Conservation (phyloP, 53 echinoderm and acorn worm species). For the Pentamera pediparva region DNA sequence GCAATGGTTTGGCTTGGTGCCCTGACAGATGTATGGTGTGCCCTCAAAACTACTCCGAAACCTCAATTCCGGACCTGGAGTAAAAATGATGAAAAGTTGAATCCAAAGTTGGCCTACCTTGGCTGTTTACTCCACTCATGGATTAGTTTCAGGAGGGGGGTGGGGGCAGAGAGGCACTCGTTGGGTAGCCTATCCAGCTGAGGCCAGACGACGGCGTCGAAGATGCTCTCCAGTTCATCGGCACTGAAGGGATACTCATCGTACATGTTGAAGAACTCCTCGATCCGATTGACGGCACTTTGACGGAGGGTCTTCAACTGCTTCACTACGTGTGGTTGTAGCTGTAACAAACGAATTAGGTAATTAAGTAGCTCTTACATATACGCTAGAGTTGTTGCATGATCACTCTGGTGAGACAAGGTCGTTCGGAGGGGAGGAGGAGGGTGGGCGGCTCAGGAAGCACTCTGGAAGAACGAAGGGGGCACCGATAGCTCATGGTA, state of each 20-base stretch:
- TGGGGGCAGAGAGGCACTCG: conserved; percentile 72
- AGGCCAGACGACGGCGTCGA: conserved; percentile 72
- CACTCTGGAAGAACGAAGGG: too few species aligned
- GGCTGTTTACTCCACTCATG: conserved; percentile 64
- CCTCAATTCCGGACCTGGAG: neutral
- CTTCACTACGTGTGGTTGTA: conserved; percentile 60
- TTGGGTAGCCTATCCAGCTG: conserved; percentile 63
- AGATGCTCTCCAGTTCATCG: conserved; percentile 73
- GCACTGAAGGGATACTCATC: conserved; percentile 61
- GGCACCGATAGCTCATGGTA: too few species aligned
- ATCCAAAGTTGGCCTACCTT: conserved; percentile 39
- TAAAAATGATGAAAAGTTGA: neutral
- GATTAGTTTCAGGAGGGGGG: conserved; percentile 66
- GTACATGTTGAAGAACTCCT: conserved; percentile 71
- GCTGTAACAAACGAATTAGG: conserved; percentile 40
- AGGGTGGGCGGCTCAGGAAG: too few species aligned
- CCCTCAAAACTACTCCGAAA: neutral
- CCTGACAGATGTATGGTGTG: too few species aligned
- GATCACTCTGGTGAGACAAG: too few species aligned
- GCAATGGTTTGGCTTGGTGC: neutral
- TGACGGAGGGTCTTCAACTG: conserved; percentile 88
- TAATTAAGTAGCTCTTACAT: too few species aligned
- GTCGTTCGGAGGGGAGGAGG: too few species aligned
- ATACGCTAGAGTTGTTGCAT: too few species aligned
- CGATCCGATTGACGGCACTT: conserved; percentile 55